Base-by-base conservation (phyloP, 2,888 invertebrate genomes). In the Andrena bicolor region DNA sequence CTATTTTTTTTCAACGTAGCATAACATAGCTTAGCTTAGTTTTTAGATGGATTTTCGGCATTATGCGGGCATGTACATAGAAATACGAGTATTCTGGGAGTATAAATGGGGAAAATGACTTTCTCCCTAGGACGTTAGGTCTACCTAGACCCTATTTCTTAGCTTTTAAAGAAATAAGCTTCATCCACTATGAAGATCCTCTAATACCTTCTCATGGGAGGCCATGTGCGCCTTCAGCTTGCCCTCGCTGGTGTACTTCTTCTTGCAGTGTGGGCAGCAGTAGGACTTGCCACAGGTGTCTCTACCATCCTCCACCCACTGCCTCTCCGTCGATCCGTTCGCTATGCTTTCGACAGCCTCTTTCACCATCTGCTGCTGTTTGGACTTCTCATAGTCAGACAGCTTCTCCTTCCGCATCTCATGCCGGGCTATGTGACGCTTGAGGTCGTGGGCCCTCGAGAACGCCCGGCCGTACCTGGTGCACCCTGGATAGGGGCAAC, bases 401-500 rank as follows among this genome's bases (percentile, higher is more conserved):
- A 91, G 71, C 60, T 91, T 90, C 26, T 93, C 92, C 72, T 93
- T 93, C 28, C 92, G 90, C 80, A 90, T 90, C 30, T 92, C 92
- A 48, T 93, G 93, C 26, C 93, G 90, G 2, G 91, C 92, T 76
- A 94, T 93, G 71, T 93, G 94, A 6, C 93, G 91, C 60, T 93
- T 93, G 2, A 93, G 87, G 56, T 93, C 93, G 75, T 94, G 93
- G 4, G 93, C 92, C 51, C 93, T 88, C 7, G 93, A 94, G 78
- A 93, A 94, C 1, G 93, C 92, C 66, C 92, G 91, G 4, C 93
- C 93, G 64, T 90, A 93, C 48, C 93, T 90, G 5, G 91, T 88
- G 73, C 93, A 94, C 2, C 89, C 92, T 4, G 93, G 92, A 82
- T 91, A 93, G 2, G 94, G 93, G 68, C 93, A 94, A n/a, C 93